Base-by-base conservation (phyloP, 1,140 invertebrate genomes). In the Druon quercuslanigerum region DNA sequence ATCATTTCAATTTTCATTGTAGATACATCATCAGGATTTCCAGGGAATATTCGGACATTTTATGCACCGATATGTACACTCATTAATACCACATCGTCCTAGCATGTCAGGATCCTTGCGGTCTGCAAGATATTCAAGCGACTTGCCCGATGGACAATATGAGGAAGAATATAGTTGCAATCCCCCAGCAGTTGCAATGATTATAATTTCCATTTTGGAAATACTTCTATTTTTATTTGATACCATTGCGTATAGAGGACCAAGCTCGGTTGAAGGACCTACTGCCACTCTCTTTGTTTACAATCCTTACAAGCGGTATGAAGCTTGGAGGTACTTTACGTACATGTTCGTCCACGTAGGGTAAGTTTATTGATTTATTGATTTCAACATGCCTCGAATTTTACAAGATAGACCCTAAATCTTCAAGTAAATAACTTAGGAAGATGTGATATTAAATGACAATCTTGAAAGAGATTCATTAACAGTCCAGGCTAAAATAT, bases 261-360 rank as follows among this genome's bases (percentile, higher is more conserved):
- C 86, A 56, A 84, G 9, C 40, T 46, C 87, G 60, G 88, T 92
- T 51, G 90, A 92, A 40, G 96, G 96, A n/a, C 96, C 96, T 17
- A 93, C 95, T 33, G 95, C 95, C 3, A 93, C 92, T 13, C 85
- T 94, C 4, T 95, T 99, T 74, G 97, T 99, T 80, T 99, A 98
- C 90, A 96, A 97, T 92, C 98, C 98, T 0, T 93, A 94, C 79
- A 94, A 95, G 84, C 93, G 98, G 79, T 94, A 95, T 73, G 95
- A 99, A 92, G 95, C 94, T 0, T 99, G 97, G 97, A 93, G 98
- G 83, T 99, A 95, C 89, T 71, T 99, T 11, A 96, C 96, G 2
- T 99, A 99, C 88, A 99, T 99, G 97, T 95, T 99, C 87, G 98
- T 99, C 51, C 98, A 99, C 91, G 95, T 98, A 76, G 97, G 97